A percentile compares a stretch with the other conserved stretches of the same genome.
Evolutionary conservation across 2,888 invertebrate genomes (phyloP).

Genomic region (Philopedon plagiatum): DNA sequence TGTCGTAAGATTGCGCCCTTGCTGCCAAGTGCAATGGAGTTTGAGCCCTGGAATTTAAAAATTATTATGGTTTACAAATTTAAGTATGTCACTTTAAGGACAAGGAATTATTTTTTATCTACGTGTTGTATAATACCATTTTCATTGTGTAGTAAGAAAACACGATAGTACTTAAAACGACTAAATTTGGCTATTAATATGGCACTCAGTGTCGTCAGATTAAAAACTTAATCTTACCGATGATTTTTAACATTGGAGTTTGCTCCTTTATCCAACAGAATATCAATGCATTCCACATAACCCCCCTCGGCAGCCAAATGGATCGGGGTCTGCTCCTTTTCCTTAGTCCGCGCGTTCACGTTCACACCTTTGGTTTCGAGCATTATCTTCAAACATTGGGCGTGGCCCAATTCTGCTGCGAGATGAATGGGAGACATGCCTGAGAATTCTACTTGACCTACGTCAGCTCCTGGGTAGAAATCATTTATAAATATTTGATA

Average conservation of each 20-base stretch:
- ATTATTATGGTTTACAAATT: no score
- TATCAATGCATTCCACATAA: constrained; percentile 84
- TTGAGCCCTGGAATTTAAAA: constrained; percentile 75
- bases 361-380: constrained; percentile 81
- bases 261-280: constrained; percentile 82
- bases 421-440: constrained; percentile 87
- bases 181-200: no score
- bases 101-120: no score
- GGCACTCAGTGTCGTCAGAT: no score
- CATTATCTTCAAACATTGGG: constrained; percentile 82
- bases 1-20: constrained; percentile 84
- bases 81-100: no score
- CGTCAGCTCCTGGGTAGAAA: constrained; percentile 74
- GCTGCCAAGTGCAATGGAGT: constrained; percentile 90
- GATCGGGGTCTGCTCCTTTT: constrained; percentile 83
- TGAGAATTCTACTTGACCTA: constrained; percentile 82
- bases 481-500: no score
- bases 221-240: constrained; percentile 23
- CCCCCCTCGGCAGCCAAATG: constrained; percentile 93
- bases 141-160: no score
- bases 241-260: constrained; percentile 72
- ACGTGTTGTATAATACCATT: no score
- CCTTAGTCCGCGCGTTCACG: constrained; percentile 79
- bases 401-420: constrained; percentile 84
- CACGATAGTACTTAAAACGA: no score